phyloP scores from a whole-genome alignment of 2,888 invertebrate species.

The Yponomeuta malinellus region DNA sequence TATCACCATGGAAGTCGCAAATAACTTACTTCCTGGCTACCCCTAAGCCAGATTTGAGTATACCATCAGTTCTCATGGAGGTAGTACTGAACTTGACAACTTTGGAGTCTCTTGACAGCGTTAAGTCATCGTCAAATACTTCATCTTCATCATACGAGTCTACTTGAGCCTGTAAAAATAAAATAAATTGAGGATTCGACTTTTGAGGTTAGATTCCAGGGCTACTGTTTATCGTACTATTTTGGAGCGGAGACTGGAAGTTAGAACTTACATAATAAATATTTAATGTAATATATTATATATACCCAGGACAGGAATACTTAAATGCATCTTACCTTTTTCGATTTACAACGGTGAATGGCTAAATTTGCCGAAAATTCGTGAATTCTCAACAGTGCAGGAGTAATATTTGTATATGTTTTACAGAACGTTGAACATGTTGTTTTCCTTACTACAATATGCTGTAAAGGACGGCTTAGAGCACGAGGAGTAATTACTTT shows the following conservation, averaged over 20 bases:
- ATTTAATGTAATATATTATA: too few relatives aligned
- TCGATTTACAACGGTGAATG: background rate
- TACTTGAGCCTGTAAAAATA: slow-evolving; percentile 51
- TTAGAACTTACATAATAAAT: background rate
- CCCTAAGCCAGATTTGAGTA: slow-evolving; percentile 81
- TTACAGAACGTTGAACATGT: background rate
- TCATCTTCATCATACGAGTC: slow-evolving; percentile 73
- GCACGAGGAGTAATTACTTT: background rate
- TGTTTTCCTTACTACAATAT: background rate
- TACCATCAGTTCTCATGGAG: slow-evolving; percentile 81
- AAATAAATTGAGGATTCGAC: background rate
- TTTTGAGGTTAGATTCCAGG: background rate
- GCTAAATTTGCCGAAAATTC: background rate
- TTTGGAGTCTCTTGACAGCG: slow-evolving; percentile 78
- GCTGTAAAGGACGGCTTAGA: background rate
- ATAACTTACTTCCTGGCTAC: slow-evolving; percentile 81
- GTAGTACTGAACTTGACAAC: slow-evolving; percentile 77
- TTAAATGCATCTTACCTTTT: background rate
- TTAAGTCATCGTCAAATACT: slow-evolving; percentile 56
- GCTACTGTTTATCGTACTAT: background rate
- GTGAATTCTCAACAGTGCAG: background rate
- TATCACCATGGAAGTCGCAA: too few relatives aligned
- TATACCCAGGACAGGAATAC: background rate
- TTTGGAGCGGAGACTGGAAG: background rate
- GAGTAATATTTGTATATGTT: background rate